A percentile compares a stretch with the other conserved stretches of the same genome.
Evolutionary conservation across 2,888 invertebrate genomes (phyloP).

Genomic region (Papilio gigon): DNA sequence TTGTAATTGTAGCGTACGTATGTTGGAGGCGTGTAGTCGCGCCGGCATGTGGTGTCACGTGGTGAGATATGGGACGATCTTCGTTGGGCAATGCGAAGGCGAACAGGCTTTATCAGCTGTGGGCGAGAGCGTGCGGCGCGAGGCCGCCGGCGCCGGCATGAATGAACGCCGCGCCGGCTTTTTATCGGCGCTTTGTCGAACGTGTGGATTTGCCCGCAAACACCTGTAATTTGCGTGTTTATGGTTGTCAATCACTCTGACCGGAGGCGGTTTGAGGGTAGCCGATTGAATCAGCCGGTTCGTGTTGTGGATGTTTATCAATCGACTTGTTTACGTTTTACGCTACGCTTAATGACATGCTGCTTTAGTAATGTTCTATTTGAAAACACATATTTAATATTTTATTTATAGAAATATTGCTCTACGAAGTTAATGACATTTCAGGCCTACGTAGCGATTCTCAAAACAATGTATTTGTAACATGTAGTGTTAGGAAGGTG

Average conservation of each 20-base stretch:
- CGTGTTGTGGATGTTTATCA: slow-evolving; percentile 19
- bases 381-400: not conserved
- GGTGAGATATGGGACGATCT: slow-evolving; percentile 43
- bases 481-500: not conserved
- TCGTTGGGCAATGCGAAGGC: slow-evolving; percentile 55
- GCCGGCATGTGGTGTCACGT: slow-evolving; percentile 33
- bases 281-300: slow-evolving; percentile 30
- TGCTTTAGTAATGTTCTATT: not conserved
- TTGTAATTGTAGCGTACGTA: not conserved
- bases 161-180: slow-evolving; percentile 61
- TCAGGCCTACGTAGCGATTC: not conserved
- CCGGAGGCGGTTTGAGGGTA: slow-evolving; percentile 33
- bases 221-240: slow-evolving; percentile 71
- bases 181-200: slow-evolving; percentile 73
- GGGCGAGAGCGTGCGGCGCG: slow-evolving; percentile 47
- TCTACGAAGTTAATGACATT: not conserved
- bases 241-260: slow-evolving; percentile 39
- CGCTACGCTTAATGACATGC: not conserved
- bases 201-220: slow-evolving; percentile 62
- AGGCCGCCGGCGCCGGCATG: slow-evolving; percentile 49
- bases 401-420: not conserved
- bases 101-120: slow-evolving; percentile 66
- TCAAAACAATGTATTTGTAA: not conserved
- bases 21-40: slow-evolving; percentile 7
- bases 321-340: slow-evolving; percentile 17